A percentile compares a stretch with the other conserved stretches of the same genome.
These are phyloP conservation scores for Myodes glareolus DNA, from an alignment of 2,113 vertebrate genomes.

Conservation along the genomic window DNA sequence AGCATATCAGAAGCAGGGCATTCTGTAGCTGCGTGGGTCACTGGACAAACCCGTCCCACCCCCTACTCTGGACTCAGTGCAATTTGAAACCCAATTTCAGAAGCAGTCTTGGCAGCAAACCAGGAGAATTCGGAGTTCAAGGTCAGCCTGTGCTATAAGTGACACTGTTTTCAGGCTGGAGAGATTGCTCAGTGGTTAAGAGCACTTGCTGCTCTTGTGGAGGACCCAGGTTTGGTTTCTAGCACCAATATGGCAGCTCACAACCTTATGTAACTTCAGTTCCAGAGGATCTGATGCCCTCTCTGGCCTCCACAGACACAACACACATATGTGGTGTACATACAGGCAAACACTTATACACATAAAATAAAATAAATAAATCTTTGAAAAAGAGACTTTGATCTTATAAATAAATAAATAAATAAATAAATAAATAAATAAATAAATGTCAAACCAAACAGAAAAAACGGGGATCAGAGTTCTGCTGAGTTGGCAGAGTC, in stretches of 20 bases:
- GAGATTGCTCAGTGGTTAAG: not conserved
- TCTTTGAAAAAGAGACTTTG: not conserved
- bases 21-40: not conserved
- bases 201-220: not conserved
- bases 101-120: not conserved
- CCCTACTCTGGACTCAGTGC: not conserved
- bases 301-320: not conserved
- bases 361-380: not conserved
- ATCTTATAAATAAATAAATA: not conserved
- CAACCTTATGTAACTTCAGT: not conserved
- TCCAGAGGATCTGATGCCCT: not conserved
- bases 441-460: not conserved
- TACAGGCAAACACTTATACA: not conserved
- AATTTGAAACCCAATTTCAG: not conserved
- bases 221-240: not conserved
- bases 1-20: not conserved
- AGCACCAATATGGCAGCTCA: not conserved
- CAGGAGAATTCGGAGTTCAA: not conserved
- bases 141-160: not conserved
- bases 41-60: rapidly evolving
- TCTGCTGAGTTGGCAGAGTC: not conserved
- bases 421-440: not conserved
- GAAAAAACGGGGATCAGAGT: not conserved
- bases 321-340: not conserved
- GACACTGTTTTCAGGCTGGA: not conserved